Percentiles rank a stretch among this genome's conserved stretches.
Conservation (phyloP, 2,797 vertebrate genomes). For the Silurus lanzhouensis region DNA sequence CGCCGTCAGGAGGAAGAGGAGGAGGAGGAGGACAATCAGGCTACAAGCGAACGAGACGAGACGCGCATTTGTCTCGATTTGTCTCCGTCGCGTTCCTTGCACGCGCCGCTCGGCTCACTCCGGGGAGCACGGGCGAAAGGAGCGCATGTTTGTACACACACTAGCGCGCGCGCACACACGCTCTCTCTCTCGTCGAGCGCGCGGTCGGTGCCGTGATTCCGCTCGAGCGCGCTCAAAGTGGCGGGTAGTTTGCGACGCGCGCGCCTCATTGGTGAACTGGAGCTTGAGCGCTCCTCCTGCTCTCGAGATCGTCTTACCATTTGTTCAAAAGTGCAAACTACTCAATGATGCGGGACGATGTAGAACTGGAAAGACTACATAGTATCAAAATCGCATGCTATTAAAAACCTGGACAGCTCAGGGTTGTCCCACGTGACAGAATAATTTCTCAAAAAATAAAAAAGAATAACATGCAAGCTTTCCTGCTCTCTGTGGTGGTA, state of each 20-base stretch:
- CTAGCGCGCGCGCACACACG: neutral
- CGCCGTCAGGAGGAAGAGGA: neutral
- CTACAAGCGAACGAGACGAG: slow-evolving; percentile 6
- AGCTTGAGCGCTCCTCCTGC: slow-evolving; percentile 19
- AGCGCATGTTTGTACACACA: slow-evolving; percentile 3
- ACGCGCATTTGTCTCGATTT: neutral
- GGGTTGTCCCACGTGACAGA: neutral
- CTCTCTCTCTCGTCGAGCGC: neutral
- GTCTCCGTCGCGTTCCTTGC: neutral
- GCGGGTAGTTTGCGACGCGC: slow-evolving; percentile 14
- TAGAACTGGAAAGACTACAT: slow-evolving; percentile 1
- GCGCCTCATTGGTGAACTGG: slow-evolving; percentile 30
- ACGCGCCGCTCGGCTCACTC: neutral
- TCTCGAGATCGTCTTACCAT: neutral
- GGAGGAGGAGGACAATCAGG: neutral
- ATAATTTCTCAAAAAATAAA: neutral
- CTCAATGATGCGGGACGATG: neutral
- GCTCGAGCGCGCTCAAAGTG: slow-evolving; percentile 41
- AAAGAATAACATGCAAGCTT: no score
- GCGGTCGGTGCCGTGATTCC: slow-evolving; percentile 4
- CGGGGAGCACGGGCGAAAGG: neutral
- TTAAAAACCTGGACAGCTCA: no score
- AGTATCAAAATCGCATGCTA: neutral
- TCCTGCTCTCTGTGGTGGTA: no score
- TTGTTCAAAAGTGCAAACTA: neutral